A percentile compares a stretch with the other conserved stretches of the same genome.
These are phyloP conservation scores for Pseudochromis fuscus DNA, from an alignment of 2,797 vertebrate genomes.

Conservation along the genomic window DNA sequence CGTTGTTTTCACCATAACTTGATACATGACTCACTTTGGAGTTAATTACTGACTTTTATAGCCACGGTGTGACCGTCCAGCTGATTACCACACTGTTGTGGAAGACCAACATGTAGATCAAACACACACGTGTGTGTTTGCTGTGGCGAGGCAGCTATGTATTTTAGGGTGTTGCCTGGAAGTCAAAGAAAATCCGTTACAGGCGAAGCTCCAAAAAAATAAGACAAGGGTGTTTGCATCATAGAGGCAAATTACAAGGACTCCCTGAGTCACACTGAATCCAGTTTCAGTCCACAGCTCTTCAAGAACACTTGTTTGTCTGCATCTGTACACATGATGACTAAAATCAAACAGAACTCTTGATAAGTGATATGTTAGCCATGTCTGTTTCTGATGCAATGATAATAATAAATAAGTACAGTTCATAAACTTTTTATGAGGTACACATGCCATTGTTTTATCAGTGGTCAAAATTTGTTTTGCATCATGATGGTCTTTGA, in stretches of 20 bases:
- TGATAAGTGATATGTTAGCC: not conserved
- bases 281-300: slow-evolving; percentile 12
- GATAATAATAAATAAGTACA: slow-evolving; percentile 31
- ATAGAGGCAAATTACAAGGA: slow-evolving; percentile 14
- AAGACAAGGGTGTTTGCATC: slow-evolving; percentile 18
- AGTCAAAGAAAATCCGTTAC: not conserved
- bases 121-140: slow-evolving; percentile 32
- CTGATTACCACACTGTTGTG: slow-evolving; percentile 47
- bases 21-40: slow-evolving; percentile 33
- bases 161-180: slow-evolving; percentile 24
- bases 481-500: not conserved
- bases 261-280: not conserved
- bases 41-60: slow-evolving; percentile 51
- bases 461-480: slow-evolving; percentile 1
- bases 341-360: slow-evolving; percentile 4
- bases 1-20: slow-evolving; percentile 38
- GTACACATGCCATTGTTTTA: not conserved
- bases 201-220: slow-evolving; percentile 16
- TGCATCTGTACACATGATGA: not conserved
- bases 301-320: slow-evolving; percentile 8
- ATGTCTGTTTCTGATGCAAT: slow-evolving; percentile 13
- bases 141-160: slow-evolving; percentile 33
- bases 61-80: slow-evolving; percentile 19
- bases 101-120: slow-evolving; percentile 25
- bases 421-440: slow-evolving; percentile 3